Conservation (phyloP, 2,113 vertebrate genomes). For the Hypanus sabinus region DNA sequence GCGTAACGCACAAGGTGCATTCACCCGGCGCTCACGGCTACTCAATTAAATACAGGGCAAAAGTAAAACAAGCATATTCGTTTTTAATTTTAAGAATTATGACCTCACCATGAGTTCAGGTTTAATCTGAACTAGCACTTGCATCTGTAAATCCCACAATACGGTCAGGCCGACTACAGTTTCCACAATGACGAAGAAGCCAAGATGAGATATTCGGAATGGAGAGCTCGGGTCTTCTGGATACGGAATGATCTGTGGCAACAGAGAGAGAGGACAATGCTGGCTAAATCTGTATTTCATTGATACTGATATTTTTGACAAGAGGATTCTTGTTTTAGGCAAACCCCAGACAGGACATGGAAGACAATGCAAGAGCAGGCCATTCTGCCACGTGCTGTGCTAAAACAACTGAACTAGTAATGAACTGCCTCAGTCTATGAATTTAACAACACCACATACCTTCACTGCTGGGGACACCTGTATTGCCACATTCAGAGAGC, state of each 20-base stretch:
- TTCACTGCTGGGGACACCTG: too few relatives aligned
- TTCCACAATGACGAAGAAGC: neutral
- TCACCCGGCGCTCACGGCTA: neutral
- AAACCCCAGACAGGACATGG: neutral
- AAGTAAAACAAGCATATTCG: neutral
- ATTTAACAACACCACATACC: too few relatives aligned
- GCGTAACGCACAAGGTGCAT: neutral
- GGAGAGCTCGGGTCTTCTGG: neutral
- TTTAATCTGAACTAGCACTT: conserved; percentile 1
- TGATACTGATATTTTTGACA: neutral
- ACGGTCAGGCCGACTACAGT: neutral
- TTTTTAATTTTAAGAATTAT: neutral
- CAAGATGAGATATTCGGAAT: neutral
- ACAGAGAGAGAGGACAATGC: neutral
- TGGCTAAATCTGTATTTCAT: neutral
- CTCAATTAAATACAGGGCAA: neutral
- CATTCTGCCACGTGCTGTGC: too few relatives aligned
- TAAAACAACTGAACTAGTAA: too few relatives aligned
- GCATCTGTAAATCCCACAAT: conserved; percentile 14
- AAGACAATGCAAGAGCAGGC: too few relatives aligned
- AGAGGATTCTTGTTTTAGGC: neutral
- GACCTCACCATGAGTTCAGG: neutral
- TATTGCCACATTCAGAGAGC: too few relatives aligned
- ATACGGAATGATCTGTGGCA: neutral
- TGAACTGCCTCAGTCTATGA: too few relatives aligned